Conservation (phyloP, 92 coral and sea anemone species). For the Zoanthus solanderi region DNA sequence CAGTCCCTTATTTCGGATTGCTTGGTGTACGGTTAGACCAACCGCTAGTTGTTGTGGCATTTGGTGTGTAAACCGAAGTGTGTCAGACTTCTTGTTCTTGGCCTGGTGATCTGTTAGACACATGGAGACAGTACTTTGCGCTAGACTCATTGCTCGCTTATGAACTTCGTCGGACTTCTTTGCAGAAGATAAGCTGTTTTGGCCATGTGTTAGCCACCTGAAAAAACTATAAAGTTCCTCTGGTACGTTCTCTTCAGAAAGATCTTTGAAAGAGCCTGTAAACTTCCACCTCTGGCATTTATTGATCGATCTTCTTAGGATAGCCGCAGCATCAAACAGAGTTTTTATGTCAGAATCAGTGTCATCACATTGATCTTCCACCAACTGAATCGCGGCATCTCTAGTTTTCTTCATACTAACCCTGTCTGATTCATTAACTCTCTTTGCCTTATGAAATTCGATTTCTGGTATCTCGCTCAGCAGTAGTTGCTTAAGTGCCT, state of each 20-base stretch:
- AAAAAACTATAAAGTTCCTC: slow-evolving; percentile 18
- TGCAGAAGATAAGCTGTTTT: background rate
- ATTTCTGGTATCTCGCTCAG: slow-evolving; percentile 65
- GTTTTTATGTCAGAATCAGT: slow-evolving; percentile 60
- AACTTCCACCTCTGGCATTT: slow-evolving; percentile 70
- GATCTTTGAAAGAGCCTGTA: slow-evolving; percentile 59
- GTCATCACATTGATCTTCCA: slow-evolving; percentile 39
- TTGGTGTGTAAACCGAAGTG: slow-evolving; percentile 26
- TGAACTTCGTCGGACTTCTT: background rate
- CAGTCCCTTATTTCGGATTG: slow-evolving; percentile 46
- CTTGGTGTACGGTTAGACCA: slow-evolving; percentile 57
- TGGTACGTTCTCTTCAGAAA: slow-evolving; percentile 52
- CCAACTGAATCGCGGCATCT: slow-evolving; percentile 41
- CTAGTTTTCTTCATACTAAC: slow-evolving; percentile 70
- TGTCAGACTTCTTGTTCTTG: slow-evolving; percentile 53
- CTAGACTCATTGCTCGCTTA: slow-evolving; percentile 51
- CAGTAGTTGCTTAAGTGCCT: slow-evolving; percentile 62
- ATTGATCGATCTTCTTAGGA: slow-evolving; percentile 66
- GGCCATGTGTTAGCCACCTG: background rate
- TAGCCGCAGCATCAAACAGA: slow-evolving; percentile 72
- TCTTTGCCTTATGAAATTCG: slow-evolving; percentile 60
- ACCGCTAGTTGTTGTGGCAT: slow-evolving; percentile 71
- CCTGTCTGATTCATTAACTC: slow-evolving; percentile 70
- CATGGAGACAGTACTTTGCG: slow-evolving; percentile 57
- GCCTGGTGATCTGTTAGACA: slow-evolving; percentile 57